phyloP scores from a whole-genome alignment of 30 jellyfish, hydroid and myxozoan species.

The Hydractinia symbiolongicarpus region DNA sequence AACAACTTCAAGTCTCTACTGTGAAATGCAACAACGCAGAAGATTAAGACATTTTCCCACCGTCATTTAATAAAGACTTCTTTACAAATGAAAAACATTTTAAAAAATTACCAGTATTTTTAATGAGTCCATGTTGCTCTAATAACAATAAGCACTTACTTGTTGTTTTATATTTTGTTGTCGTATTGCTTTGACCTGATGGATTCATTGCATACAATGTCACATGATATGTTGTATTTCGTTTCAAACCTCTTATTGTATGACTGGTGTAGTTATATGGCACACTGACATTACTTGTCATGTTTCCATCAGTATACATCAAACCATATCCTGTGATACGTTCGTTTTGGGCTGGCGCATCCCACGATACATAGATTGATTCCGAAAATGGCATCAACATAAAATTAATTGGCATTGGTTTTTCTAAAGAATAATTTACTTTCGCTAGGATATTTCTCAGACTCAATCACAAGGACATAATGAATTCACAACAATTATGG shows the following conservation, averaged over 20 bases:
- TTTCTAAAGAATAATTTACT: neutral
- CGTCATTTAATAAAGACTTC: too few relatives aligned
- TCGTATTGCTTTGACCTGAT: neutral
- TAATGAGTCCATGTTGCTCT: too few relatives aligned
- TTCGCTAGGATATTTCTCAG: too few relatives aligned
- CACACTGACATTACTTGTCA: neutral
- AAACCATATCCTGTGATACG: neutral
- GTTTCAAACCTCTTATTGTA: neutral
- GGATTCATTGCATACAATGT: constrained; percentile 11
- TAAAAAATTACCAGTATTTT: too few relatives aligned
- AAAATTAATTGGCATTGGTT: neutral
- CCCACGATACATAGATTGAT: neutral
- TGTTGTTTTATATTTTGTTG: neutral
- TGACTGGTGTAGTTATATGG: neutral
- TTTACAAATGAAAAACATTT: too few relatives aligned
- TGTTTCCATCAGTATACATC: neutral
- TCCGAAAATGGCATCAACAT: neutral
- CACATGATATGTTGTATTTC: neutral
- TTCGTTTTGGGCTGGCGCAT: neutral
- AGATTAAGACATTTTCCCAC: too few relatives aligned
- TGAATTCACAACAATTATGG: too few relatives aligned
- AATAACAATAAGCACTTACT: neutral
- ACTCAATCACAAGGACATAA: too few relatives aligned
- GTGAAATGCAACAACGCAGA: too few relatives aligned
- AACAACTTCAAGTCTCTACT: too few relatives aligned